Evolutionary conservation across 35 echinoderm and acorn worm species (phyloP).

Genomic region (Heliocidaris tuberculata): DNA sequence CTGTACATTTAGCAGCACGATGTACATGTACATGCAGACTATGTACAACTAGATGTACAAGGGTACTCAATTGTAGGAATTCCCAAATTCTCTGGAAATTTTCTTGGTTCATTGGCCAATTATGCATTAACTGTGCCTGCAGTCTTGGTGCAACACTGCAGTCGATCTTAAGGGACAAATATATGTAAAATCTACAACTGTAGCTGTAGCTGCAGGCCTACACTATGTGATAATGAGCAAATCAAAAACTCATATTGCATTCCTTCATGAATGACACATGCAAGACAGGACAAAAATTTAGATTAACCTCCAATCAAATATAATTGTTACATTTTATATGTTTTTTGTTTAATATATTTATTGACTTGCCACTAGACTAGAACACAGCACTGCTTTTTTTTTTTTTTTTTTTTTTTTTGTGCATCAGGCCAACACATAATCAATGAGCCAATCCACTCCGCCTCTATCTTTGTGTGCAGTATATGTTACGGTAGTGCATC

Average conservation of each 20-base stretch:
- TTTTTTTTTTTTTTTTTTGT: background rate
- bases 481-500: background rate
- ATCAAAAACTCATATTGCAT: background rate
- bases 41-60: no score
- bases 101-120: constrained; percentile 9
- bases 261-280: background rate
- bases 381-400: background rate
- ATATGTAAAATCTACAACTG: no score
- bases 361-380: background rate
- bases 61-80: background rate
- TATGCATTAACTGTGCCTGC: background rate
- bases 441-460: background rate
- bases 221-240: background rate
- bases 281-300: background rate
- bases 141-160: background rate
- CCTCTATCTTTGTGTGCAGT: background rate
- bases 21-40: no score
- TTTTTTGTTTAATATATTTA: background rate
- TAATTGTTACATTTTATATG: background rate
- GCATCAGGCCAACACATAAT: background rate
- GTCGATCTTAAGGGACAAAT: background rate
- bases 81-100: background rate
- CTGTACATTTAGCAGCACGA: no score
- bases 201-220: no score
- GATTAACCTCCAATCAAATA: background rate